phyloP scores from a whole-genome alignment of 2,797 vertebrate species.

The Momotus momota region DNA sequence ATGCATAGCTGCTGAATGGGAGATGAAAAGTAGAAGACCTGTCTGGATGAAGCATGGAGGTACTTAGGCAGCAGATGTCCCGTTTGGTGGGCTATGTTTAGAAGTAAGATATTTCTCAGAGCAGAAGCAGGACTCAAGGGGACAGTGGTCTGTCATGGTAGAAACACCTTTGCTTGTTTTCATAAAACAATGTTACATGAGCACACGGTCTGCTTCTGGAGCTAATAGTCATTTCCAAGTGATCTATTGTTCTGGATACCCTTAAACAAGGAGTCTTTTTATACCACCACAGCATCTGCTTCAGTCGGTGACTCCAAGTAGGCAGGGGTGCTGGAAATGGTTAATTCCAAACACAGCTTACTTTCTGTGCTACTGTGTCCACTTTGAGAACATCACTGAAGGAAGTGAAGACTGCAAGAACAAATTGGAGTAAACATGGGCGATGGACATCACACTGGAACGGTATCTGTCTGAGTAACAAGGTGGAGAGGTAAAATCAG shows the following conservation, averaged over 20 bases:
- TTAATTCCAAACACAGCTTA: background rate
- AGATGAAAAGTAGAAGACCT: conserved; percentile 22
- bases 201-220: background rate
- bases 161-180: background rate
- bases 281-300: background rate
- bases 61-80: background rate
- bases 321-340: background rate
- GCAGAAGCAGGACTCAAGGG: background rate
- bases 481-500: background rate
- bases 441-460: background rate
- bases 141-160: background rate
- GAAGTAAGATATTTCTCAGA: background rate
- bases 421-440: accelerated
- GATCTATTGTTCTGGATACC: background rate
- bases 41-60: background rate
- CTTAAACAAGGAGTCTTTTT: background rate
- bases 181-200: background rate
- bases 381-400: background rate
- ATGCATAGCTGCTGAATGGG: conserved; percentile 55
- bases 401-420: background rate
- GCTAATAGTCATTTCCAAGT: background rate
- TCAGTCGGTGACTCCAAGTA: background rate
- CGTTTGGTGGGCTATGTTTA: background rate
- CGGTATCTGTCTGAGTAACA: background rate
- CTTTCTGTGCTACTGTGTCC: background rate